Base-by-base conservation (phyloP, 1,140 invertebrate species). In the Cherax quadricarinatus region DNA sequence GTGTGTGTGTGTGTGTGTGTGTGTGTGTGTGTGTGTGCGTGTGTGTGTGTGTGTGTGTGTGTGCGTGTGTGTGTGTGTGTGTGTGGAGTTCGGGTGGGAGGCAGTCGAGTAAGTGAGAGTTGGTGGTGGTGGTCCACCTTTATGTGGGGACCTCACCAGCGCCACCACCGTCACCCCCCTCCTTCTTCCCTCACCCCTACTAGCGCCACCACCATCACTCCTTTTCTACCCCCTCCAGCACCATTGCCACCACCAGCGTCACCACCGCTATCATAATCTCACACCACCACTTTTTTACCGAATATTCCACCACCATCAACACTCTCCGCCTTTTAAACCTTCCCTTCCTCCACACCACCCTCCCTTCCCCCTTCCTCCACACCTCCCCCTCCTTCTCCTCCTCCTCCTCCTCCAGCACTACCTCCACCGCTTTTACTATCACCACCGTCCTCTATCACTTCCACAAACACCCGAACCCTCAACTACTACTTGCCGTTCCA, bases 11-110 rank as follows among this genome's bases (percentile, higher is more conserved):
- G 5, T 78, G 30, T 78, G 30, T 78, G 30, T 78, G 30, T 78
- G 30, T 78, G 30, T 78, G 30, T 78, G 30, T 78, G 30, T 78
- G 30, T 78, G 30, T 78, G 30, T 78, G 30, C 12, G 30, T 78
- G 30, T 78, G 30, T 78, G 30, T 78, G 30, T 78, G 30, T 78
- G 30, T 78, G 30, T 78, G 30, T 21, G 4, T 78, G 30, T 14
- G 30, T 78, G 30, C 12, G 73, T 78, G 73, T 78, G 73, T 78
- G 18, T 78, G 73, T 78, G 9, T 78, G 73, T 78, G 73, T 78
- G 7, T 41, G 1, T 78, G 12, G 5, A 14, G 53, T 57, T 57
- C 5, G 9, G 9, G 14, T 57, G 66, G 14, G 12, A 18, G 66
- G 66, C 2, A n/a, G 66, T 70, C 14, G 12, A 6, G 53, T 5